Evolutionary conservation across 1,140 invertebrate genomes (phyloP), one percentile per base, ranked within the genome.

Genomic region (Xylocopa sonorina): DNA sequence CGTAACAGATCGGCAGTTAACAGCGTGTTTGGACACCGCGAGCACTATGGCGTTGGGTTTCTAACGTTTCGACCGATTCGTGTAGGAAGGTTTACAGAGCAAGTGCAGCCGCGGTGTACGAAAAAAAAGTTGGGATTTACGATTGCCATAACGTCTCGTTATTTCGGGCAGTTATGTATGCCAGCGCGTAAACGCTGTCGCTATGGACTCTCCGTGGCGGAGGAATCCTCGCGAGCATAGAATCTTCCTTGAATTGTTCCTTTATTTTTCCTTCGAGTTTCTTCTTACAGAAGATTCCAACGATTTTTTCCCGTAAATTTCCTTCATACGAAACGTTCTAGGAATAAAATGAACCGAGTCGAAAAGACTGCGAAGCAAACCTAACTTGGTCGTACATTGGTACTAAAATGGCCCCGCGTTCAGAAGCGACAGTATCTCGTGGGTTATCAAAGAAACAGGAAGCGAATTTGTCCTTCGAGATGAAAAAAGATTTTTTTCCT

Each of bases 131-230:
- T 51, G 4, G 9, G 18, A 58, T 69, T 77, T 77, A 77, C 62
- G 29, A 32, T 18, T 9, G 50, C 41, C 63, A 43, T 76, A 76
- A 76, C 63, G 64, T 77, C 43, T 50, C 53, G 64, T 77, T 77
- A 77, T 77, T 77, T 77, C 34, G 16, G 74, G 51, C 41, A 21
- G 63, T 46, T 68, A 67, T 32, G 57, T 43, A 2, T 27, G 27
- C 2, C 18, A 14, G 38, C 27, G 50, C 46, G 55, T 62, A 72
- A 46, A 53, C 57, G 67, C 2, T 14, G 41, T 38, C 27, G 27
- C 14, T 60, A 72, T 62, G 34, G 76, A 78, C 55, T 62, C 43
- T 72, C 24, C 34, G 16, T 3, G 3, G 1, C 6, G 3, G 2
- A 6, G 21, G 27, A n/a, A 69, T 18, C 18, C 2, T 32, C 24